Percentiles rank a stretch among this genome's conserved stretches.
These are phyloP conservation scores for Helicoverpa assulta DNA, from an alignment of 2,888 invertebrate species.

Conservation along the genomic window DNA sequence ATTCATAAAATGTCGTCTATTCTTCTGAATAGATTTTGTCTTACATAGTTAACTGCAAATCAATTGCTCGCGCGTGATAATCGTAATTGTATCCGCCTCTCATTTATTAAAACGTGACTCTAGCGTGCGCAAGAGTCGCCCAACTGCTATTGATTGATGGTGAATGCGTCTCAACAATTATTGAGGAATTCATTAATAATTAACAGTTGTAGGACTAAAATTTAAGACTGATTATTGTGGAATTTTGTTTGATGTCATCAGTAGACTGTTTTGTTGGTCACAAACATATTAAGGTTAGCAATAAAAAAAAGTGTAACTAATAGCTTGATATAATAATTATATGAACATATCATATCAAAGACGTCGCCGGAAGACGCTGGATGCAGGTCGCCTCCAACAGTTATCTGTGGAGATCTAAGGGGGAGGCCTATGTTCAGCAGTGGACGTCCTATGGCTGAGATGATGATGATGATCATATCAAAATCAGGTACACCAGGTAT, in stretches of 20 bases:
- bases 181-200: conserved; percentile 30
- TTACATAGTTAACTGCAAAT: conserved; percentile 36
- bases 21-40: conserved; percentile 17
- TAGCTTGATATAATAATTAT: not conserved
- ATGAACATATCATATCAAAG: no score
- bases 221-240: not conserved
- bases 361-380: no score
- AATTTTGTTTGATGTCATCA: not conserved
- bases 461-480: not conserved
- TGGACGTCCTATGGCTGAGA: no score
- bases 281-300: no score
- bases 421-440: no score
- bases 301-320: not conserved
- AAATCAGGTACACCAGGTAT: not conserved
- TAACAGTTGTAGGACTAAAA: conserved; percentile 3
- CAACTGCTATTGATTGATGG: conserved; percentile 51
- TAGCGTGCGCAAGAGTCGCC: conserved; percentile 63
- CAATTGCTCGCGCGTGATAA: conserved; percentile 46
- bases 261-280: not conserved
- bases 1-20: no score
- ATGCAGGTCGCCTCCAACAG: no score
- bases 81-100: conserved; percentile 66
- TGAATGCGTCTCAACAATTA: conserved; percentile 40
- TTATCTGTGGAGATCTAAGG: no score
- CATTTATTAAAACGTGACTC: conserved; percentile 70